Evolutionary conservation across 2,888 invertebrate genomes (phyloP), one percentile per base, ranked within the genome.

Genomic region (Lacanobia wlatinum): DNA sequence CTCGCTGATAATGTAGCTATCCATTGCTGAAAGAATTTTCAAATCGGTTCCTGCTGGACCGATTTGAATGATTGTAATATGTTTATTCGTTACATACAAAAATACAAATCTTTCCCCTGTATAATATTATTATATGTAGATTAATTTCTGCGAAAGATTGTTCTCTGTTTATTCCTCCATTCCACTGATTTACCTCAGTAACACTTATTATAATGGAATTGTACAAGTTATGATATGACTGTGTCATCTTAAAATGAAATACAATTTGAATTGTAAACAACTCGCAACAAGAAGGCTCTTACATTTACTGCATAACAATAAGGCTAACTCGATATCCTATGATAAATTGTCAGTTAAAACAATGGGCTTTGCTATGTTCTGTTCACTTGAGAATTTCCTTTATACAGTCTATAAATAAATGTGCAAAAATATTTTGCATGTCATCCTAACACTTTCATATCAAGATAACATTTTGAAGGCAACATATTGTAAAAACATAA

Each of bases 241-340:
- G 38, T 50, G 38, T 59, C 21, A 23, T 21, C 16, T 16, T 40
- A 38, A 23, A 63, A 14, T 52, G 14, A 23, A 38, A 21, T 63
- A 38, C 50, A 63, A 58, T 38, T 65, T 76, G 52, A 52, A 76
- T 53, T 60, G n/a, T 40, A 12, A 55, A 60, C 38, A 67, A 59
- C 58, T 40, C 12, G 43, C 12, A 63, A 59, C 56, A 43, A 28
- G 61, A 40, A 10, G 6, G 28, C 23, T 50, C 62, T 58, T 66
- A 83, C 72, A 69, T 70, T 70, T 55, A 46, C 71, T 70, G 80
- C 74, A 83, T 83, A 72, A 34, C 65, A 80, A 76, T 80, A 74
- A 74, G 72, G 65, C 58, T 52, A n/a, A 58, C 40, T 34, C 43
- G 0, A 69, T 69, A 52, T 59, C 40, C 43, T 52, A 70, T 78